These are phyloP conservation scores for Brienomyrus longianalis DNA, from an alignment of 2,113 vertebrate species.

Conservation along the genomic window DNA sequence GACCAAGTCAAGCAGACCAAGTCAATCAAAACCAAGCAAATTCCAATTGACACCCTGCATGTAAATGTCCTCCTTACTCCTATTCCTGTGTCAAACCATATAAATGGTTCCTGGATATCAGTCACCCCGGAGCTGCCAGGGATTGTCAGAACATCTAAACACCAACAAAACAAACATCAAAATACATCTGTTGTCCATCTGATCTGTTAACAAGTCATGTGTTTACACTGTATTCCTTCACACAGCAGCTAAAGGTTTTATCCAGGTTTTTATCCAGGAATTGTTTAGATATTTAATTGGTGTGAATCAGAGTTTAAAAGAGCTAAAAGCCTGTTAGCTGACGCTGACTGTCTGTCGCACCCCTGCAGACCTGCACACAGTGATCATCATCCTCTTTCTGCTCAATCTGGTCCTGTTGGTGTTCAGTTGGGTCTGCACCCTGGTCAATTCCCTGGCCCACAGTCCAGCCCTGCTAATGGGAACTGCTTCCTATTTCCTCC, in stretches of 20 bases:
- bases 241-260: neutral
- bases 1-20: neutral
- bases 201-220: neutral
- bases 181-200: neutral
- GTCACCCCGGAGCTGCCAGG: neutral
- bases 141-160: neutral
- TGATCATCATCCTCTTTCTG: constrained; percentile 58
- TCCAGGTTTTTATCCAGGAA: neutral
- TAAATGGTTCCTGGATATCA: neutral
- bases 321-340: neutral
- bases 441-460: constrained; percentile 60
- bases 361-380: constrained; percentile 58
- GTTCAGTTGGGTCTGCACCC: constrained; percentile 59
- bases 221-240: neutral
- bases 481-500: constrained; percentile 59
- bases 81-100: neutral
- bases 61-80: neutral
- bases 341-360: neutral
- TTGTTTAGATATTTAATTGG: neutral
- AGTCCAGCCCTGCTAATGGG: constrained; percentile 52
- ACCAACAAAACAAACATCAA: neutral
- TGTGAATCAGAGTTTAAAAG: neutral
- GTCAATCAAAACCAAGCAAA: neutral
- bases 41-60: neutral
- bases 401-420: constrained; percentile 62